Percentiles rank a stretch among this genome's conserved stretches.
Evolutionary conservation across 2,797 vertebrate genomes (phyloP).

Genomic region (Chelidonichthys spinosus): DNA sequence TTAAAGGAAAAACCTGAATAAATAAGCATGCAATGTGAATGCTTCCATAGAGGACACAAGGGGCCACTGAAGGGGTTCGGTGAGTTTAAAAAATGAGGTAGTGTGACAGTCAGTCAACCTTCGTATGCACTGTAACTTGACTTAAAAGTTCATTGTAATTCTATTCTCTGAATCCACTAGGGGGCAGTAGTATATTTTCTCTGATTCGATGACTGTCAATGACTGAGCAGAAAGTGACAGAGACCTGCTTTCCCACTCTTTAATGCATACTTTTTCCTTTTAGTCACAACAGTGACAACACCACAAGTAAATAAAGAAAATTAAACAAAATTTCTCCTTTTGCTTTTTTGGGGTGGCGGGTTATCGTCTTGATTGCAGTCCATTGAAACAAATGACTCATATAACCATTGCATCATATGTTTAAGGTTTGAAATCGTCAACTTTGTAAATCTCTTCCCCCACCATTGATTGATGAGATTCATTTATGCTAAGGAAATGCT

Average conservation of each 20-base stretch:
- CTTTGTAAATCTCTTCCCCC: conserved; percentile 3
- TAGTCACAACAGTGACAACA: conserved; percentile 36
- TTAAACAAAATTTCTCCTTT: conserved; percentile 4
- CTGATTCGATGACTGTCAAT: conserved; percentile 11
- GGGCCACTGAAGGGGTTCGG: not conserved
- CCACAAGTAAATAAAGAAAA: conserved; percentile 42
- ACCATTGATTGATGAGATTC: conserved; percentile 20
- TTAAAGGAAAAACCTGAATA: conserved; percentile 13
- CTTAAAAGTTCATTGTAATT: not conserved
- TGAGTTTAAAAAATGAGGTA: not conserved
- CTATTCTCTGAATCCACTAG: conserved; percentile 54
- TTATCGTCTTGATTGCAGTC: conserved; percentile 25
- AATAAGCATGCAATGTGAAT: not conserved
- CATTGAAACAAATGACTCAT: conserved; percentile 19
- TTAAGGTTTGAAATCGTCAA: conserved; percentile 29
- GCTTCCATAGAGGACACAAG: not conserved
- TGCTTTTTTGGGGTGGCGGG: conserved; percentile 18
- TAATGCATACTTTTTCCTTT: conserved; percentile 1
- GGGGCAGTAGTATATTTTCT: conserved; percentile 68
- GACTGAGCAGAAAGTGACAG: conserved; percentile 31
- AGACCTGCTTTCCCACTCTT: conserved; percentile 7
- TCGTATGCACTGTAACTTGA: not conserved
- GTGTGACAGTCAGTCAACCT: not conserved
- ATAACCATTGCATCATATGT: conserved; percentile 15
- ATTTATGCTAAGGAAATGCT: conserved; percentile 10